A percentile compares a stretch with the other conserved stretches of the same genome.
phyloP scores from a whole-genome alignment of 2,113 vertebrate species.

The Balaeniceps rex region DNA sequence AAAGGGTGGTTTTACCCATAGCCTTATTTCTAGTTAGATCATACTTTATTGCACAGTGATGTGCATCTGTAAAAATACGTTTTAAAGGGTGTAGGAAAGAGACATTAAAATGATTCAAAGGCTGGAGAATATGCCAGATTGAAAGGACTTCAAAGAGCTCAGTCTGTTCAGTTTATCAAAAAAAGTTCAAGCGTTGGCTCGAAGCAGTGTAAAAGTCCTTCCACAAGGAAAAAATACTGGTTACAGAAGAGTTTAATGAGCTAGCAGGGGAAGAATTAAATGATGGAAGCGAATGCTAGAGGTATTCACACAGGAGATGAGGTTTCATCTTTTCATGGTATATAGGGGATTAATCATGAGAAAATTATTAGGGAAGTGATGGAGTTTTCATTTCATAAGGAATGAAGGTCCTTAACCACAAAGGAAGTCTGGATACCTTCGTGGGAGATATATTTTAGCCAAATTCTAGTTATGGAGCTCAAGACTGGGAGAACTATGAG shows the following conservation, averaged over 20 bases:
- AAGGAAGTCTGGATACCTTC: background rate
- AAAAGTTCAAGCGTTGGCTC: constrained; percentile 14
- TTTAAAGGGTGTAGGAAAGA: background rate
- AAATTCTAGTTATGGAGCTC: background rate
- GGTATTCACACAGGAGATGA: background rate
- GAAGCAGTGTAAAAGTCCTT: background rate
- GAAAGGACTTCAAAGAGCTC: constrained; percentile 42
- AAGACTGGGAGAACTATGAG: background rate
- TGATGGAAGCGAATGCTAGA: background rate
- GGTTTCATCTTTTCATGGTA: background rate
- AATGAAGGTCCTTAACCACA: background rate
- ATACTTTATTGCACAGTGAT: background rate
- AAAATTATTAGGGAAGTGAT: background rate
- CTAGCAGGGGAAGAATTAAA: background rate
- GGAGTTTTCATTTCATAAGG: background rate
- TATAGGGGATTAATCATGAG: background rate
- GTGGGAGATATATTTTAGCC: background rate
- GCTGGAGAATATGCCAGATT: background rate
- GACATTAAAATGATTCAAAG: constrained; percentile 6
- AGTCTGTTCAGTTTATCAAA: constrained; percentile 24
- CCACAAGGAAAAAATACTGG: background rate
- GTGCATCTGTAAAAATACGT: background rate
- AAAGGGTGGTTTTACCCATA: background rate
- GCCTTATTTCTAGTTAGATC: background rate
- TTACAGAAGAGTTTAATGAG: background rate